A percentile compares a stretch with the other conserved stretches of the same genome.
Evolutionary conservation across 2,797 vertebrate species (phyloP).

Genomic region (Peromyscus melanophrys): DNA sequence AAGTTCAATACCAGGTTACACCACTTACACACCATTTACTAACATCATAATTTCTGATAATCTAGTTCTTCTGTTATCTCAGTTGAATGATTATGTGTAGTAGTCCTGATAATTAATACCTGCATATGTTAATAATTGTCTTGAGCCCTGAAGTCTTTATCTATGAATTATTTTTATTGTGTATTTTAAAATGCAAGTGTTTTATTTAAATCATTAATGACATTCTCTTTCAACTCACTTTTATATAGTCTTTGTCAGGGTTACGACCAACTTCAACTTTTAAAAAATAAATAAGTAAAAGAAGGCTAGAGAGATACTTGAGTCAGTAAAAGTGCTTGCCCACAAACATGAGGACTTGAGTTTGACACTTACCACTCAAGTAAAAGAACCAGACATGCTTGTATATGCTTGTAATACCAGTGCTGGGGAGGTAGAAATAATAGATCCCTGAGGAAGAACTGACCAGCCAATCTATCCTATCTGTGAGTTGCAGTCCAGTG

Average conservation of each 20-base stretch:
- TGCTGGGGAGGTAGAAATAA: background rate
- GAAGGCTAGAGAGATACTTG: background rate
- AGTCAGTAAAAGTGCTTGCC: background rate
- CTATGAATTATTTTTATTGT: conserved; percentile 34
- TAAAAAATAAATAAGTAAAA: background rate
- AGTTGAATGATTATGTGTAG: background rate
- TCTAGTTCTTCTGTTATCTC: background rate
- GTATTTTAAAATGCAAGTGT: conserved; percentile 37
- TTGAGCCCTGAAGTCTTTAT: background rate
- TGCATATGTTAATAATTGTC: background rate
- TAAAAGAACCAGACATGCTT: background rate
- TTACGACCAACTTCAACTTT: background rate
- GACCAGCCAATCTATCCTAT: background rate
- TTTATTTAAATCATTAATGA: background rate
- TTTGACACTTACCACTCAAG: background rate
- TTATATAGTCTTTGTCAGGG: background rate
- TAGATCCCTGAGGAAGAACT: background rate
- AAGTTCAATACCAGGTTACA: background rate
- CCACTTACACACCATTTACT: background rate
- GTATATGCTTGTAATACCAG: background rate
- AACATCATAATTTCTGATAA: background rate
- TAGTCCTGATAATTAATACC: background rate
- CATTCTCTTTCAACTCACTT: background rate
- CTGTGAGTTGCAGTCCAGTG: background rate
- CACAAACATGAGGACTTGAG: background rate